Evolutionary conservation across 2,113 vertebrate species (phyloP), one percentile per base, ranked within the genome.

Genomic region (Trachemys scripta): DNA sequence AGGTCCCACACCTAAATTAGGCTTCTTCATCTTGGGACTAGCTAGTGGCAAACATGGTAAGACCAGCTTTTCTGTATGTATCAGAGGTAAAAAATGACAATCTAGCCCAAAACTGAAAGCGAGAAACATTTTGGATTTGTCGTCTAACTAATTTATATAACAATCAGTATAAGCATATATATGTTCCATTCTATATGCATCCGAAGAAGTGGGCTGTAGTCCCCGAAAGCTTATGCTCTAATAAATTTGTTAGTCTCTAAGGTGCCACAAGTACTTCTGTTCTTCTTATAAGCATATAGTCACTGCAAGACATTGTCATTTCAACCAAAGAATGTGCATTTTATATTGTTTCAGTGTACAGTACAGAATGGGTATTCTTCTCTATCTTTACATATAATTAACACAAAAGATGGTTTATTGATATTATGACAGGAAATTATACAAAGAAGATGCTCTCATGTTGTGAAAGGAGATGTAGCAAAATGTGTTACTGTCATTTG

Each of bases 371-470:
- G 53, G 47, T 88, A 13, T 82, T 94, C 47, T 96, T 91, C 83
- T 49, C 69, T 82, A 69, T 5, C 11, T 51, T 91, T 85, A 84
- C 76, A 92, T 16, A 62, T 87, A 38, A 27, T 78, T 78, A 78
- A 47, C 4, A 78, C 72, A 78, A 78, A 47, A 54, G 31, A 50
- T 12, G 35, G 17, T 51, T 92, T 90, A 93, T 11, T 56, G 42
- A 93, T 83, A 84, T 22, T 25, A 90, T 5, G 9, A 89, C 91
- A 96, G 47, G 35, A 92, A 57, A 54, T 83, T 84, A 81, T 87
- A 90, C 16, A 65, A n/a, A 80, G 91, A 82, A 11, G 14, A 72
- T 54, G 27, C 29, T 92, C 57, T 54, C 69, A 81, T 83, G 84
- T 90, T 85, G 50, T 87, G 45, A 42, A 92, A 94, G 91, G 17